Evolutionary conservation across 2,888 invertebrate species (phyloP), one percentile per base, ranked within the genome.

Genomic region (Dynastes grantii): DNA sequence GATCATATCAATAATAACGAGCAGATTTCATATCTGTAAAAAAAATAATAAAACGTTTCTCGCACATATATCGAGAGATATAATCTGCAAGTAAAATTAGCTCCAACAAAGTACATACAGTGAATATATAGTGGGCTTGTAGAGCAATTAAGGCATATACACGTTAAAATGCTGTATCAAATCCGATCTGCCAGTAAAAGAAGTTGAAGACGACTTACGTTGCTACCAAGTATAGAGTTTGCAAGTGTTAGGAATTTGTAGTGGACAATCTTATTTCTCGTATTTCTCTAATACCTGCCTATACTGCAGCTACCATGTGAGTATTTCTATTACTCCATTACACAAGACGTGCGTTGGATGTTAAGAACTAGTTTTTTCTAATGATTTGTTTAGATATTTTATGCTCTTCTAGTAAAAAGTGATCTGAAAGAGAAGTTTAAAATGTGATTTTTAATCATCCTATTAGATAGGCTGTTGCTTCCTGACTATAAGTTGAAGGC

Each of bases 291-390:
- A 16, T 22, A 22, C 16, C 53, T 45, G 45, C 11, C 2, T 45
- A 45, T 45, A 9, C 45, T 8, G 2, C 55, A n/a, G 55, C 16
- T 55, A n/a, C 55, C 1, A n/a, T n/a, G 45, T 11, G 9, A n/a
- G 55, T 55, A 55, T 55, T 55, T 55, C 55, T 55, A 65, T 65
- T n/a, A 22, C 65, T 65, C 65, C 65, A 65, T 65, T 65, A 65
- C 11, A 11, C 2, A 37, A 65, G 65, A 65, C 65, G 65, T 40
- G 65, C 45, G 45, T 45, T 45, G 45, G 45, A 45, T 8, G 45
- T 9, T 11, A 11, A 45, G 45, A 45, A 45, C 45, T 6, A 55
- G 55, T 55, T n/a, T 55, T 55, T 53, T 55, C 1, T 13, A 55
- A 55, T 3, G 55, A 22, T 55, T 55, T 55, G 16, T 55, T n/a